Percentiles rank a stretch among this genome's conserved stretches.
Conservation (phyloP, 2,113 vertebrate species). For the Myiagra hebetior region DNA sequence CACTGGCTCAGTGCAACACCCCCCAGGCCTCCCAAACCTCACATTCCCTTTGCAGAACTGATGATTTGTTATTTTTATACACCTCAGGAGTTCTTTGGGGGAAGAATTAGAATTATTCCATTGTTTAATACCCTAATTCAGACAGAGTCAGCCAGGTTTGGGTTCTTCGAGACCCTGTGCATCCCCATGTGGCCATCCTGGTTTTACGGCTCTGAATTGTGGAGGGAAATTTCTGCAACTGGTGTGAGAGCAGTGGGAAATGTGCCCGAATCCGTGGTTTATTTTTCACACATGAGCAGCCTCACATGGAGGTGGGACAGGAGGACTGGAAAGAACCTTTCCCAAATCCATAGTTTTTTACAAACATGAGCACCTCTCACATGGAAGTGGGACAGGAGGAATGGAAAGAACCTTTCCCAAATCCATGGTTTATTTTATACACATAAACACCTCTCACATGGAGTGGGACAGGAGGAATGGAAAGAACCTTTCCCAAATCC, state of each 20-base stretch:
- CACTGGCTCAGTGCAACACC: neutral
- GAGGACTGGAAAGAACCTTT: neutral
- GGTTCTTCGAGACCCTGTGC: neutral
- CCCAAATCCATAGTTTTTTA: no score
- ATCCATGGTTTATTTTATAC: no score
- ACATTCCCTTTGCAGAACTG: accelerated
- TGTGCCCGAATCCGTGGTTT: accelerated
- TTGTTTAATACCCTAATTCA: no score
- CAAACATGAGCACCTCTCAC: accelerated
- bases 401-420: neutral
- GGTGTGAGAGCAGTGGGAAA: neutral
- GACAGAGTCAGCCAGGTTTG: neutral
- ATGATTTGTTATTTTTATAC: neutral
- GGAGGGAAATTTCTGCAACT: neutral
- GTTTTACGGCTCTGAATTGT: accelerated
- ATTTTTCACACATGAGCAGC: neutral
- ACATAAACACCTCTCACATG: no score
- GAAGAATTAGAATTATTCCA: neutral
- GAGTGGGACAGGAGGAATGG: neutral
- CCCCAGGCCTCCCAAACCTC: neutral
- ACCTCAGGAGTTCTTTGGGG: neutral
- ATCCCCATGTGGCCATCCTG: accelerated
- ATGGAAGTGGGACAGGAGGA: neutral
- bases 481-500: no score
- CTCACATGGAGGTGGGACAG: neutral